phyloP scores from a whole-genome alignment of 2,113 vertebrate genomes.

The Anseranas semipalmata region DNA sequence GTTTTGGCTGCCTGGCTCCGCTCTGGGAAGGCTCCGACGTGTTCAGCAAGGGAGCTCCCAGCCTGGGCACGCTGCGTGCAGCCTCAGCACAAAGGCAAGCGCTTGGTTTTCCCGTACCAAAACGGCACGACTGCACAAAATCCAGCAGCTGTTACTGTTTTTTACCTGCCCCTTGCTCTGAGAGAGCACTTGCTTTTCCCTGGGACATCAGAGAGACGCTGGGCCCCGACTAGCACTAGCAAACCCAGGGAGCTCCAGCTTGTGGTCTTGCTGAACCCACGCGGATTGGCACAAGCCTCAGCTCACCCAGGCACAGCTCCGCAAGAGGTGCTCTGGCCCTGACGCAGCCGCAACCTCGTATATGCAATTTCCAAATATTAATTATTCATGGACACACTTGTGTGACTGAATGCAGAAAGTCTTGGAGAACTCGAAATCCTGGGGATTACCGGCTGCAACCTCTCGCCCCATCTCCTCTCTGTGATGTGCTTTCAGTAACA shows the following conservation, averaged over 20 bases:
- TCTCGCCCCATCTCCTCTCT: neutral
- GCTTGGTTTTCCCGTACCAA: neutral
- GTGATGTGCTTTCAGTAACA: neutral
- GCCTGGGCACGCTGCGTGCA: neutral
- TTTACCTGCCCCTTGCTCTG: neutral
- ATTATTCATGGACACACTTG: no score
- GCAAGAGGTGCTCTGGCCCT: no score
- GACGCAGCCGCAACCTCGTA: neutral
- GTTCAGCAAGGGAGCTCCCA: neutral
- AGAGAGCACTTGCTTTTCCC: neutral
- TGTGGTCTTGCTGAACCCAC: neutral
- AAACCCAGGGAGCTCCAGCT: no score
- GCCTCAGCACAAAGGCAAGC: neutral
- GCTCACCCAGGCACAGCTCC: fast-evolving
- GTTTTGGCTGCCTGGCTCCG: neutral
- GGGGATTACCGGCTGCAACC: neutral
- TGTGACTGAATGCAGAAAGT: neutral
- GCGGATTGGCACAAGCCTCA: neutral
- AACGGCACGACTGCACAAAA: neutral
- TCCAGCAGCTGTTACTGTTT: neutral
- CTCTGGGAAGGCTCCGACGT: neutral
- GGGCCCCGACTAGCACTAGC: neutral
- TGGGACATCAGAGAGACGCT: neutral
- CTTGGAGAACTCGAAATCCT: neutral
- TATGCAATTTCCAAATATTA: neutral